Conservation (phyloP, 1,140 invertebrate species). For the Octopus sinensis region DNA sequence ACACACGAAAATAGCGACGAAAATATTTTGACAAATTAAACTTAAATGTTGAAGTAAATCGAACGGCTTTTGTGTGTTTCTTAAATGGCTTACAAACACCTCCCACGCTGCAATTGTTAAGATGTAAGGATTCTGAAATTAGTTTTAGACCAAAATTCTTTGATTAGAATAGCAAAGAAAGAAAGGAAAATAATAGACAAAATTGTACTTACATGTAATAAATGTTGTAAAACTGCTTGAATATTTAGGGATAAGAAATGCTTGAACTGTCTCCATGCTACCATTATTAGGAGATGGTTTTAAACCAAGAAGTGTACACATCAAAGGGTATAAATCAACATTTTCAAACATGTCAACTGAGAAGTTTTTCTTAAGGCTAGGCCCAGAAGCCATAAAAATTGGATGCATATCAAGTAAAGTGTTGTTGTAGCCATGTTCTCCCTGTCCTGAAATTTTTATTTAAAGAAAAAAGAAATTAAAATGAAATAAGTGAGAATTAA, state of each 20-base stretch:
- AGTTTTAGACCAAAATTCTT: not conserved
- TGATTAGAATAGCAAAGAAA: not conserved
- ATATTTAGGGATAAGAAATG: not conserved
- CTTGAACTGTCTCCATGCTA: conserved; percentile 23
- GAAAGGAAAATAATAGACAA: not conserved
- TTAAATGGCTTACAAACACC: too few relatives aligned
- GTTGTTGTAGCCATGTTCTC: conserved; percentile 49
- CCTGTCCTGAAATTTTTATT: conserved; percentile 16
- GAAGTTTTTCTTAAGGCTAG: conserved; percentile 62
- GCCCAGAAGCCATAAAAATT: conserved; percentile 70
- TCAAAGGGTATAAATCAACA: conserved; percentile 69
- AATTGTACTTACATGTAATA: conserved; percentile 13
- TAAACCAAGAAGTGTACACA: conserved; percentile 64
- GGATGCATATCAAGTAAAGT: conserved; percentile 63
- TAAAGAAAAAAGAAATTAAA: not conserved
- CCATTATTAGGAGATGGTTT: conserved; percentile 48
- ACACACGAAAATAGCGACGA: too few relatives aligned
- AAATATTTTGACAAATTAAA: too few relatives aligned
- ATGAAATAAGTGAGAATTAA: not conserved
- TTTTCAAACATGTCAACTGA: conserved; percentile 62
- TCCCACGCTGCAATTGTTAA: too few relatives aligned
- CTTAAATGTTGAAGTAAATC: too few relatives aligned
- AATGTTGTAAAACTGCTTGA: not conserved
- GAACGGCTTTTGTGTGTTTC: too few relatives aligned
- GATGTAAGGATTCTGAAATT: too few relatives aligned